Evolutionary conservation across 30 jellyfish, hydroid and myxozoan species (phyloP).

Genomic region (Rhopilema esculentum): DNA sequence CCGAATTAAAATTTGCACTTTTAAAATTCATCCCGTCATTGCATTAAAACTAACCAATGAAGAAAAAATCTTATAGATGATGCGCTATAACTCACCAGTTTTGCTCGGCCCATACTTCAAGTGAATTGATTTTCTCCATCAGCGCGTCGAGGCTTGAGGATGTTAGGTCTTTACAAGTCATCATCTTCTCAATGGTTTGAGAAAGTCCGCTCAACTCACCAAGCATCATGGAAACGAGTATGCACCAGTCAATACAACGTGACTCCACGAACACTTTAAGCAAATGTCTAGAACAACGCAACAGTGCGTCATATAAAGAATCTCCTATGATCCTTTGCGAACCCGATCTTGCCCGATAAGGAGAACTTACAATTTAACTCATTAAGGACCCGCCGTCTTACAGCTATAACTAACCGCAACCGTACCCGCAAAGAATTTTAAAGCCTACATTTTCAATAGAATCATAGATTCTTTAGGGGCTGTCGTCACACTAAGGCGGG

Average conservation of each 20-base stretch:
- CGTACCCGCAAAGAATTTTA: not conserved
- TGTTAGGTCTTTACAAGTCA: slow-evolving; percentile 77
- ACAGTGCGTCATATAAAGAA: not conserved
- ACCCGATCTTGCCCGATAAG: not conserved
- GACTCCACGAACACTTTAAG: slow-evolving; percentile 84
- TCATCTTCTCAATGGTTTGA: slow-evolving; percentile 75
- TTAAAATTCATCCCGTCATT: too few species aligned
- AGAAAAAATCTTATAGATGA: not conserved
- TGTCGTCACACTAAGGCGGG: too few species aligned
- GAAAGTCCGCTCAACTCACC: slow-evolving; percentile 71
- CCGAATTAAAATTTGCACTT: too few species aligned
- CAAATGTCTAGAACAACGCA: slow-evolving; percentile 69
- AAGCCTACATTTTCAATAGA: not conserved
- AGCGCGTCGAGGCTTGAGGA: slow-evolving; percentile 61
- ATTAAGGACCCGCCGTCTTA: not conserved
- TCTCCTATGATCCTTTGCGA: not conserved
- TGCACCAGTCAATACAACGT: slow-evolving; percentile 94
- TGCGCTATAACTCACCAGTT: slow-evolving; percentile 66
- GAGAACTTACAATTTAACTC: not conserved
- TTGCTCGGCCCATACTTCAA: slow-evolving; percentile 84
- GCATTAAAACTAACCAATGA: too few species aligned
- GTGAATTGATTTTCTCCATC: slow-evolving; percentile 54
- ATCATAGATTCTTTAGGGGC: too few species aligned
- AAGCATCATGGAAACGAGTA: slow-evolving; percentile 80
- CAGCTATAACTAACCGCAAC: not conserved